A percentile compares a stretch with the other conserved stretches of the same genome.
phyloP scores from a whole-genome alignment of 2,888 invertebrate species.

The Morpho helenor region DNA sequence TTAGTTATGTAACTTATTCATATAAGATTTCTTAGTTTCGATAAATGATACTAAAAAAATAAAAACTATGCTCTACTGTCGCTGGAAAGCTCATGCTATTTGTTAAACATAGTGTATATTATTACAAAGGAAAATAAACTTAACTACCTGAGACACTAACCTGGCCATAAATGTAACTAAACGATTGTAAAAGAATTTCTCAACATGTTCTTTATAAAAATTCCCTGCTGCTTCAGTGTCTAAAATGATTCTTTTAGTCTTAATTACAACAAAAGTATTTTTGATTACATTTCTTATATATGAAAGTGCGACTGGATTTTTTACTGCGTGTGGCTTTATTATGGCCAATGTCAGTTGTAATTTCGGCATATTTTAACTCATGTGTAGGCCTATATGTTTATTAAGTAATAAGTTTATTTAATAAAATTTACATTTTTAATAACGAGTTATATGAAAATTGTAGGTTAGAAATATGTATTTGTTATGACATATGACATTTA shows the following conservation, averaged over 20 bases:
- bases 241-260: conserved; percentile 82
- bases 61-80: too few relatives aligned
- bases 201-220: conserved; percentile 91
- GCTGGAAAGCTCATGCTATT: too few relatives aligned
- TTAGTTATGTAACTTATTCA: too few relatives aligned
- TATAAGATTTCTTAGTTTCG: too few relatives aligned
- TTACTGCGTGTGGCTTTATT: conserved; percentile 91
- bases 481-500: conserved; percentile 1
- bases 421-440: conserved; percentile 5
- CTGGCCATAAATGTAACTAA: conserved; percentile 90
- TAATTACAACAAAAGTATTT: conserved; percentile 86
- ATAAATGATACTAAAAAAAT: too few relatives aligned
- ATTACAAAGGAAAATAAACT: too few relatives aligned
- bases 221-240: conserved; percentile 81
- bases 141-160: conserved; percentile 50
- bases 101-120: too few relatives aligned
- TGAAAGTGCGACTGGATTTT: conserved; percentile 85
- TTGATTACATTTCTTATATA: conserved; percentile 84
- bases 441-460: neutral
- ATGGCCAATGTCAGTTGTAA: conserved; percentile 90
- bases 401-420: neutral
- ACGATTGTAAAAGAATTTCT: conserved; percentile 91
- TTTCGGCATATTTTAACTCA: conserved; percentile 46
- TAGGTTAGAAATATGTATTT: neutral
- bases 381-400: neutral